Conservation (phyloP, 2,888 invertebrate species). For the Proisotoma minuta region DNA sequence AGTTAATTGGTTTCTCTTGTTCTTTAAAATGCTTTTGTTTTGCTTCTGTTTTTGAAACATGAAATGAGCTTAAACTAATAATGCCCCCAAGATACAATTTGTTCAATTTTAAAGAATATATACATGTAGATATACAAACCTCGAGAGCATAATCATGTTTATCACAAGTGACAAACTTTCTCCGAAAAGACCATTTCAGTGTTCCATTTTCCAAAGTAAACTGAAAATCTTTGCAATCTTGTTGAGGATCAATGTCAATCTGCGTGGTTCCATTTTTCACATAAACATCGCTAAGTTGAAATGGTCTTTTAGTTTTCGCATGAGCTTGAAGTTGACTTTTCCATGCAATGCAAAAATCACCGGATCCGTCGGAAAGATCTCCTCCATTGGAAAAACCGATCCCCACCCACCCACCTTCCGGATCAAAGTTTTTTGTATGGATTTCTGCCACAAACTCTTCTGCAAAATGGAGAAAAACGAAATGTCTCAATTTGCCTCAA, state of each 20-base stretch:
- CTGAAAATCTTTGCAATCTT: constrained; percentile 67
- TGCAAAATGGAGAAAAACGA: constrained; percentile 11
- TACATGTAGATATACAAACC: no score
- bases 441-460: constrained; percentile 45
- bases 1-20: neutral
- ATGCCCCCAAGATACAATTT: no score
- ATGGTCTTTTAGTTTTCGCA: constrained; percentile 16
- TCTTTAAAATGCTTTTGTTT: neutral
- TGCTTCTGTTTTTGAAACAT: no score
- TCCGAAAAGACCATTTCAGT: constrained; percentile 65
- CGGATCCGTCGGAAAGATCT: constrained; percentile 44
- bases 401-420: constrained; percentile 38
- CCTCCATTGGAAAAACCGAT: constrained; percentile 44
- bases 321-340: constrained; percentile 29
- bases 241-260: constrained; percentile 59
- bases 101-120: no score
- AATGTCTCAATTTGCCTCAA: neutral
- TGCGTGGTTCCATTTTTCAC: constrained; percentile 33
- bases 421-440: constrained; percentile 36
- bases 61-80: no score
- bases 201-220: constrained; percentile 56
- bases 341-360: constrained; percentile 45
- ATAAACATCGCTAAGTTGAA: constrained; percentile 43
- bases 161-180: constrained; percentile 83
- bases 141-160: constrained; percentile 66